phyloP scores from a whole-genome alignment of 2,888 invertebrate genomes.

The Hymenopus coronatus region DNA sequence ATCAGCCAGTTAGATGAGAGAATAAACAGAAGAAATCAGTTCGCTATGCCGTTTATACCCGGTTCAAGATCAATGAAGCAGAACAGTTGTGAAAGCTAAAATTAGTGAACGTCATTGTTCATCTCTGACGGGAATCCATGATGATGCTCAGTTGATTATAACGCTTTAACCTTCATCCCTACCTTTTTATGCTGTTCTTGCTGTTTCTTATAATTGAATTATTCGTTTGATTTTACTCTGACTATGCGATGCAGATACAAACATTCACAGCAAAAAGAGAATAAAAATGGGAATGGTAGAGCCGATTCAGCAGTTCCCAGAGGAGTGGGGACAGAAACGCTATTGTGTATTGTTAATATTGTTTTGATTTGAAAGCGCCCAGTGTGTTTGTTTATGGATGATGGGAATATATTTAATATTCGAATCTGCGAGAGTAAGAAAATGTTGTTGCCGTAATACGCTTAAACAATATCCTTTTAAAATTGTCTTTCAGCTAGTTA shows the following conservation, averaged over 20 bases:
- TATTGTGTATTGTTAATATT: neutral
- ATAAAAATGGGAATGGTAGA: neutral
- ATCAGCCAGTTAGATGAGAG: no score
- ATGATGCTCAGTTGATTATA: neutral
- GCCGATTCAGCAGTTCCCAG: neutral
- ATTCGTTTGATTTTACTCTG: neutral
- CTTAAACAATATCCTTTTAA: no score
- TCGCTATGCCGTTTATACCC: neutral
- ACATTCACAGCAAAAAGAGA: neutral
- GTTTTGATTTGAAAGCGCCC: neutral
- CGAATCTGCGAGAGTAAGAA: no score
- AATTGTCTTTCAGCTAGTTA: no score
- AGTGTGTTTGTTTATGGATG: neutral
- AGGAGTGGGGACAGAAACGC: neutral
- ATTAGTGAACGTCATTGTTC: neutral
- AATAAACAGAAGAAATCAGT: neutral
- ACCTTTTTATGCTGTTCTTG: neutral
- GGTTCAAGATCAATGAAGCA: neutral
- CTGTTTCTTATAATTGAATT: neutral
- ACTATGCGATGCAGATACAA: neutral
- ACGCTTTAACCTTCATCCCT: neutral
- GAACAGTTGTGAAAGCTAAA: neutral
- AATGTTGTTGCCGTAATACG: no score
- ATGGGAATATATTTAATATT: no score
- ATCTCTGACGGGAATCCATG: neutral